A percentile compares a stretch with the other conserved stretches of the same genome.
phyloP scores from a whole-genome alignment of 2,888 invertebrate genomes.

The Agrotis ipsilon region DNA sequence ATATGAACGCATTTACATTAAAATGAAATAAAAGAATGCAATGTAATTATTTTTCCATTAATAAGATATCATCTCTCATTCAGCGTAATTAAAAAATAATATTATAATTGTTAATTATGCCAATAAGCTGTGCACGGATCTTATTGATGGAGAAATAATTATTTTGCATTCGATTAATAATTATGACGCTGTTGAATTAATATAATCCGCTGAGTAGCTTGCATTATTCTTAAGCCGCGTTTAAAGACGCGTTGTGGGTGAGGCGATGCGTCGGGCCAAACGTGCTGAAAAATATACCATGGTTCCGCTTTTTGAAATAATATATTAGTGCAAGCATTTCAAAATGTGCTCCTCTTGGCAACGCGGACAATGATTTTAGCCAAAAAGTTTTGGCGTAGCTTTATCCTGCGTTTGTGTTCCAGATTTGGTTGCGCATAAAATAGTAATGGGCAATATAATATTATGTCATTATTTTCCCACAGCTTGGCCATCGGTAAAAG shows the following conservation, averaged over 20 bases:
- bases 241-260: too few species aligned
- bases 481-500: too few species aligned
- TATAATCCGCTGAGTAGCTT: background rate
- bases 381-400: slow-evolving; percentile 63
- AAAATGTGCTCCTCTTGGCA: slow-evolving; percentile 57
- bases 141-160: slow-evolving; percentile 26
- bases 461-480: background rate
- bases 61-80: too few species aligned
- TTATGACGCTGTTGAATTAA: slow-evolving; percentile 21
- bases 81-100: too few species aligned
- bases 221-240: too few species aligned
- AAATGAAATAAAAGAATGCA: too few species aligned
- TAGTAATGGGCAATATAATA: slow-evolving; percentile 17
- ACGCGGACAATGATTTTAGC: slow-evolving; percentile 58
- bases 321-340: slow-evolving; percentile 38
- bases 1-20: too few species aligned
- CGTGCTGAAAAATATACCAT: slow-evolving; percentile 30
- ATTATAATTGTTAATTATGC: background rate
- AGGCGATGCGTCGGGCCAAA: too few species aligned
- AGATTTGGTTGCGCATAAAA: slow-evolving; percentile 23
- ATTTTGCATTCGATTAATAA: slow-evolving; percentile 30
- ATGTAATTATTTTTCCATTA: too few species aligned
- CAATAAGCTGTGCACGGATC: background rate
- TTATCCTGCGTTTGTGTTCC: slow-evolving; percentile 41
- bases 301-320: slow-evolving; percentile 30